Evolutionary conservation across 2,888 invertebrate species (phyloP).

Genomic region (Barypeithes pellucidus): DNA sequence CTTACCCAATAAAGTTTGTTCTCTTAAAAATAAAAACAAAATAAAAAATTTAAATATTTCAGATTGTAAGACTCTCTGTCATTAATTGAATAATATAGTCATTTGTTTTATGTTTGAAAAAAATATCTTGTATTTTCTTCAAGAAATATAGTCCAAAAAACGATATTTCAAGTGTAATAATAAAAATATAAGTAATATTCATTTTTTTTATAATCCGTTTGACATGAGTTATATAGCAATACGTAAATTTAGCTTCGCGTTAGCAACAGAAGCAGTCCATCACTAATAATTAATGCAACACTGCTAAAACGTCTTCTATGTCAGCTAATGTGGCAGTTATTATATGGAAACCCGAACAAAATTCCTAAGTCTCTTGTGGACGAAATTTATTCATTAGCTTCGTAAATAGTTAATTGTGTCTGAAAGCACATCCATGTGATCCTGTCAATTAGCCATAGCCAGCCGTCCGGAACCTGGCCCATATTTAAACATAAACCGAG

Average conservation of each 20-base stretch:
- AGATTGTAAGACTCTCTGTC: too few relatives aligned
- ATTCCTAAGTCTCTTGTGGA: conserved; percentile 30
- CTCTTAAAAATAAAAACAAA: too few relatives aligned
- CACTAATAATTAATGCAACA: conserved; percentile 17
- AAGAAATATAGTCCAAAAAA: too few relatives aligned
- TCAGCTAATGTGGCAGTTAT: conserved; percentile 44
- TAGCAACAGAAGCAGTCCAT: background rate
- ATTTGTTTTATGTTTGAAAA: too few relatives aligned
- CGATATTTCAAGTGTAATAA: too few relatives aligned
- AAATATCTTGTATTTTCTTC: too few relatives aligned
- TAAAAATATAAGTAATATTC: too few relatives aligned
- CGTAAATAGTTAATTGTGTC: conserved; percentile 52
- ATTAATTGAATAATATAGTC: too few relatives aligned
- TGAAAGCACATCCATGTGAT: conserved; percentile 54
- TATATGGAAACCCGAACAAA: conserved; percentile 37
- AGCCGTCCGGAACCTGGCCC: conserved; percentile 33
- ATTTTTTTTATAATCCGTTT: too few relatives aligned
- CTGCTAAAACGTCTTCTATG: conserved; percentile 9
- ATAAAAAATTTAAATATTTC: too few relatives aligned
- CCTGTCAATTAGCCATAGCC: conserved; percentile 47
- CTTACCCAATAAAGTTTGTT: too few relatives aligned
- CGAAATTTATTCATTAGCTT: conserved; percentile 48
- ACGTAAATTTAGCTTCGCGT: background rate
- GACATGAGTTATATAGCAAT: background rate
- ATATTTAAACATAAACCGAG: conserved; percentile 40